phyloP scores from a whole-genome alignment of 2,797 vertebrate genomes.

The Tinamus major region DNA sequence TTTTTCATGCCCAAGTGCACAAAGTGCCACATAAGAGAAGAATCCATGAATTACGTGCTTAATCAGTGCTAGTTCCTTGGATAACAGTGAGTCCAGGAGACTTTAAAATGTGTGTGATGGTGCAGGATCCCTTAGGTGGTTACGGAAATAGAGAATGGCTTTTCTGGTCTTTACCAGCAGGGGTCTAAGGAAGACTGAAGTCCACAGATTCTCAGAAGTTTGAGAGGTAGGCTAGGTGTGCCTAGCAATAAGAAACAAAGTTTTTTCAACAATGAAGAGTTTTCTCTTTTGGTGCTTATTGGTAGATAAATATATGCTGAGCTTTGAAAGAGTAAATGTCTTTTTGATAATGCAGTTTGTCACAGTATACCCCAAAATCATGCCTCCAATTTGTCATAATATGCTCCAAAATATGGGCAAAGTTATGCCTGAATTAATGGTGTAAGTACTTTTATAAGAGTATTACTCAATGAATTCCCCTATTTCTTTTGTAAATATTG shows the following conservation, averaged over 20 bases:
- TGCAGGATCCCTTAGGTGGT: background rate
- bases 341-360: background rate
- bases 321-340: background rate
- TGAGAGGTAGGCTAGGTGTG: background rate
- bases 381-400: background rate
- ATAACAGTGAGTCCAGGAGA: background rate
- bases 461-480: background rate
- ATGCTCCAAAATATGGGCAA: background rate
- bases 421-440: background rate
- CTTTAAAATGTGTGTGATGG: background rate
- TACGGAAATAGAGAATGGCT: background rate
- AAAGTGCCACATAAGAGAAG: background rate
- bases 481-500: background rate
- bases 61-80: background rate
- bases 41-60: background rate
- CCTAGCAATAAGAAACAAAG: background rate
- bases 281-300: background rate
- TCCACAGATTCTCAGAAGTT: background rate
- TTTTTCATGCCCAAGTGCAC: background rate
- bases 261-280: background rate
- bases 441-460: background rate
- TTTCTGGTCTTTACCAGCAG: constrained; percentile 1
- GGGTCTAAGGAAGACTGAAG: background rate
- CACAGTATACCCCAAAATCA: background rate
- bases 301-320: background rate